phyloP scores from a whole-genome alignment of 2,797 vertebrate species.

The Melanotaenia parkinsoni region DNA sequence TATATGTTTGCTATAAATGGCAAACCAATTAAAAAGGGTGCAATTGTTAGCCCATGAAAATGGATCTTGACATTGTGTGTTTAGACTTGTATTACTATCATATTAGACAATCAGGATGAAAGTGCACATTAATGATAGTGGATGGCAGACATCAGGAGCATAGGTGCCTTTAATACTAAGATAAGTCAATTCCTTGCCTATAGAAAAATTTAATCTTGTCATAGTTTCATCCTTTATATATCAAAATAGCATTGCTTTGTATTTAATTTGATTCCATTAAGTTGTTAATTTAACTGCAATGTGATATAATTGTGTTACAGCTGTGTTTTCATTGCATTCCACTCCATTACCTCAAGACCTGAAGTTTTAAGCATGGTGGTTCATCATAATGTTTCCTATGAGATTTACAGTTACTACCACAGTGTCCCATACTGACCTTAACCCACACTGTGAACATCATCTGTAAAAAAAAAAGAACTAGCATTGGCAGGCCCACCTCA shows the following conservation, averaged over 20 bases:
- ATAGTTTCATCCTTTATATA: no score
- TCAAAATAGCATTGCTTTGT: conserved; percentile 14
- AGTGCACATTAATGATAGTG: conserved; percentile 66
- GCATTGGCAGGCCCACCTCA: conserved; percentile 41
- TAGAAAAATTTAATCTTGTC: background rate
- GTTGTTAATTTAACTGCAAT: background rate
- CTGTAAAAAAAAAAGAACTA: conserved; percentile 30
- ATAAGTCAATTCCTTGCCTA: conserved; percentile 23
- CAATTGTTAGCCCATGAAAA: background rate
- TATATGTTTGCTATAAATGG: conserved; percentile 28
- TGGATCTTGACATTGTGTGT: conserved; percentile 46
- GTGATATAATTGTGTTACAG: conserved; percentile 8
- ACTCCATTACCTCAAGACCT: conserved; percentile 24
- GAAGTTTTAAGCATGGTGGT: conserved; percentile 17
- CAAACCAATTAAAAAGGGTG: conserved; percentile 57
- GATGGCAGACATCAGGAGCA: conserved; percentile 55
- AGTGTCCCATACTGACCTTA: conserved; percentile 43
- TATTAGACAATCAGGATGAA: conserved; percentile 54
- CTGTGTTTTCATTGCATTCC: conserved; percentile 15
- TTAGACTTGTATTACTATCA: conserved; percentile 44
- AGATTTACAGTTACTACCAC: conserved; percentile 40
- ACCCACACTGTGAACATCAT: conserved; percentile 38
- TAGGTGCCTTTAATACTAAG: conserved; percentile 52
- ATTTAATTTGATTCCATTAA: background rate
- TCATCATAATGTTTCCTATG: conserved; percentile 31